Evolutionary conservation across 2,797 vertebrate genomes (phyloP), one percentile per base, ranked within the genome.

Genomic region (Sebastes baramenuke): DNA sequence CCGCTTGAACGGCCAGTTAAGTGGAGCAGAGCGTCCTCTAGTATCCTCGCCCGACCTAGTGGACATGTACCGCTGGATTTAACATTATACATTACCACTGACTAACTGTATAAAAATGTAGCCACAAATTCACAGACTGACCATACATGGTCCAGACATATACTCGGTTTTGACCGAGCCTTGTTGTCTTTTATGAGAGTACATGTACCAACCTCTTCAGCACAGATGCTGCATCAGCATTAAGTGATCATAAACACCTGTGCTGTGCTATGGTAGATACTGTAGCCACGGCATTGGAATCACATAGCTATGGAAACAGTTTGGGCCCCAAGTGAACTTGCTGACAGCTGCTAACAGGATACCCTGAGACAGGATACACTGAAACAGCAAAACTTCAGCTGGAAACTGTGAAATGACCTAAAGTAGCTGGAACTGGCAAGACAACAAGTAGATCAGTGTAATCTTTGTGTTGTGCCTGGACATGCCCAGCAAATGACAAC

Each of bases 1-100:
- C 14, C 38, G 2, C 38, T 42, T 42, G 14, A 42, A 42, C 5
- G 14, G 6, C 38, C 38, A 42, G 0, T 0, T 42, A 0, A 42
- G 38, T 42, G 38, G 38, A 42, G 42, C 14, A 46, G 14, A 1
- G 14, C 42, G 14, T 46, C 42, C 0, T 0, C 14, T 0, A 46
- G 42, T 16, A 0, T 46, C 42, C 42, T 46, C 42, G 6, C 0
- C 7, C 0, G 16, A 46, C 42, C 42, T 46, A 8, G 42, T 46
- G 42, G 16, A 46, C 16, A 46, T 46, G 42, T 2, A 46, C 42
- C 0, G 14, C 42, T 18, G 42, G 42, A 46, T 46, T 42, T 42
- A 42, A 16, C 38, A 42, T 42, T 42, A 46, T 8, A 46, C 42
- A 46, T 46, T 3, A 46, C 16, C 7, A 0, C 16, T 46, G 42